A percentile compares a stretch with the other conserved stretches of the same genome.
Conservation (phyloP, 2,113 vertebrate species). For the Actenoides lindsayi region DNA sequence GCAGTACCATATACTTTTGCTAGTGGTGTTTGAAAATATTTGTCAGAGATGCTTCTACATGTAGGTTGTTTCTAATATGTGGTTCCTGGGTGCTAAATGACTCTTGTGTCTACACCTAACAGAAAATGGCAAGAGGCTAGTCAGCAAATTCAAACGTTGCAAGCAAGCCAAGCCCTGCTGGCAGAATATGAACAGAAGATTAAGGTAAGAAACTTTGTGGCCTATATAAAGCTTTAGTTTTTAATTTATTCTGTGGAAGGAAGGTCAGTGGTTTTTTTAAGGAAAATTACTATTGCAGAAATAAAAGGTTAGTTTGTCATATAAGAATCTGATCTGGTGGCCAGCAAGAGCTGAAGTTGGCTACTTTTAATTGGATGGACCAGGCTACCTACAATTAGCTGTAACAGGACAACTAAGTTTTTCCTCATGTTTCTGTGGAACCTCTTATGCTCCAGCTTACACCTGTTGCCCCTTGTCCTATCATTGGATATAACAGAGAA, state of each 20-base stretch:
- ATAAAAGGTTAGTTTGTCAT: background rate
- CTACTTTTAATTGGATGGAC: background rate
- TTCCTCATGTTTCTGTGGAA: too few species aligned
- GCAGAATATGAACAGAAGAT: conserved; percentile 88
- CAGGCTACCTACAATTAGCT: background rate
- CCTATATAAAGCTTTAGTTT: background rate
- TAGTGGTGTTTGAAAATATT: background rate
- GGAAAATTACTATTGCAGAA: background rate
- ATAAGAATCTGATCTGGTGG: background rate
- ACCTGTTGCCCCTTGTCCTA: too few species aligned
- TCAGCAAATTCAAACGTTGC: conserved; percentile 83
- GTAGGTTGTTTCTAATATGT: background rate
- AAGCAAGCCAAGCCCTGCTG: conserved; percentile 81
- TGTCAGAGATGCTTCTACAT: background rate
- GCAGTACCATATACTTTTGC: background rate
- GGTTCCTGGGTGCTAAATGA: background rate
- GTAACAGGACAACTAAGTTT: background rate
- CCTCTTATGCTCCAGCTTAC: too few species aligned
- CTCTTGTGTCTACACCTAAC: background rate
- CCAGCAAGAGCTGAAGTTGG: background rate
- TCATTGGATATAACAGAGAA: too few species aligned
- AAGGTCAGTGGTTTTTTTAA: background rate
- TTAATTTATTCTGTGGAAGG: background rate
- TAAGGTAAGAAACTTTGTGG: conserved; percentile 77
- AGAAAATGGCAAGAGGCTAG: conserved; percentile 90